These are phyloP conservation scores for Bergia sp. DNA, from an alignment of 92 coral and sea anemone genomes.

Conservation along the genomic window DNA sequence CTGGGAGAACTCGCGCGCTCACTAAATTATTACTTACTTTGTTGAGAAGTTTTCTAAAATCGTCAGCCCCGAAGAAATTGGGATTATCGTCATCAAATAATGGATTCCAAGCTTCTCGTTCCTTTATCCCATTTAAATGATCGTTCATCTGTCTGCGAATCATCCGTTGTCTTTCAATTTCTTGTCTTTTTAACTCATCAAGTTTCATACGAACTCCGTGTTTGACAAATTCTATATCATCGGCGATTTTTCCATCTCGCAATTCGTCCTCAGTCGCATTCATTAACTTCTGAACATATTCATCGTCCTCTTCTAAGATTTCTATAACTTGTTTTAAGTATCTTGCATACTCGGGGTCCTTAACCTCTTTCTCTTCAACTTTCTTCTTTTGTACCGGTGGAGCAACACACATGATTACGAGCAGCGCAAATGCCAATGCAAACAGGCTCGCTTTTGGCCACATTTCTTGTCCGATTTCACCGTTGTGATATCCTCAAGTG, in stretches of 20 bases:
- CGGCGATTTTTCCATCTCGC: slow-evolving; percentile 89
- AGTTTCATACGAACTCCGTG: slow-evolving; percentile 91
- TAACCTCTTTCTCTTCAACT: slow-evolving; percentile 52
- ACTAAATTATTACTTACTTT: slow-evolving; percentile 68
- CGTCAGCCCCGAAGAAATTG: slow-evolving; percentile 91
- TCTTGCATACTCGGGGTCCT: slow-evolving; percentile 94
- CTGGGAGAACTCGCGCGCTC: neutral
- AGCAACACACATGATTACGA: slow-evolving; percentile 68
- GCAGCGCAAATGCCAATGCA: slow-evolving; percentile 21
- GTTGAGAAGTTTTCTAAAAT: slow-evolving; percentile 80
- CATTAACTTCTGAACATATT: slow-evolving; percentile 84
- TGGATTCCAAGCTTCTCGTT: slow-evolving; percentile 96
- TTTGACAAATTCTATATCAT: slow-evolving; percentile 88
- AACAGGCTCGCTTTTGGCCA: slow-evolving; percentile 27
- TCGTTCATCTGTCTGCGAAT: slow-evolving; percentile 93
- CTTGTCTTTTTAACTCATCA: slow-evolving; percentile 95
- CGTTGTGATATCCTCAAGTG: neutral
- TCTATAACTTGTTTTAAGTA: slow-evolving; percentile 97
- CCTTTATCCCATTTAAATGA: slow-evolving; percentile 82
- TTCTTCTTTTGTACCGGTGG: slow-evolving; percentile 78
- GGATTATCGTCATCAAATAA: slow-evolving; percentile 97
- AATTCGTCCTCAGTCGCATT: slow-evolving; percentile 95
- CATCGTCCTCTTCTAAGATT: slow-evolving; percentile 93
- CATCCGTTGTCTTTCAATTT: slow-evolving; percentile 88
- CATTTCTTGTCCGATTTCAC: slow-evolving; percentile 41